Evolutionary conservation across 92 coral and sea anemone species (phyloP), one percentile per base, ranked within the genome.

Genomic region (Paramuricea clavata): DNA sequence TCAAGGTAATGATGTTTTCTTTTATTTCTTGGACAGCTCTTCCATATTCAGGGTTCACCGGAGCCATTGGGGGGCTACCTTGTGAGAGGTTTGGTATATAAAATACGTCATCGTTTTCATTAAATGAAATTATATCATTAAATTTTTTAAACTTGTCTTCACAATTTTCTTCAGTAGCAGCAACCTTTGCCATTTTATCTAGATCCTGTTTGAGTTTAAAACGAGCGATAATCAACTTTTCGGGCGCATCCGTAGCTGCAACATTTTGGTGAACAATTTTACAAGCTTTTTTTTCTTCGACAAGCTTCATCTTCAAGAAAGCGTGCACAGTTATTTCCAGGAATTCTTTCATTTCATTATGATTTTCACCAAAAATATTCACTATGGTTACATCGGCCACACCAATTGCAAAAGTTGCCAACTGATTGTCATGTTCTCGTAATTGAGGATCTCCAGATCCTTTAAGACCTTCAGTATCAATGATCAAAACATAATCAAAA

Each of bases 331-430:
- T 41, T 76, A 50, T 76, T 50, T 76, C 41, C 12, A 76, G 36
- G 23, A 76, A 49, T 21, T 76, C 81, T 21, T 76, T 50, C 67
- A 76, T 49, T 3, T 76, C 81, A 22, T 31, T 50, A 2, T 49
- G 39, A 31, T 49, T 76, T 49, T 76, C 81, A 1, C 81, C 81
- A 22, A 49, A 76, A 21, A 76, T 76, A 49, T 76, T 76, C 43
- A 76, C 67, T 28, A 76, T 23, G 49, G 81, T 76, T 30, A 76
- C 34, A 50, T 76, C 67, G 2, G 81, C 81, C 10, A 76, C 41
- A 50, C 81, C 81, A 25, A 85, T 71, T 13, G 83, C 76, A 85
- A 85, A 85, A 17, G 89, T 85, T n/a, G 89, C 89, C 47, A 85
- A 28, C 67, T 80, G 65, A 60, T 86, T 86, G 75, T 86, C 89